Evolutionary conservation across 2,113 vertebrate genomes (phyloP).

Genomic region (Cephalopterus ornatus): DNA sequence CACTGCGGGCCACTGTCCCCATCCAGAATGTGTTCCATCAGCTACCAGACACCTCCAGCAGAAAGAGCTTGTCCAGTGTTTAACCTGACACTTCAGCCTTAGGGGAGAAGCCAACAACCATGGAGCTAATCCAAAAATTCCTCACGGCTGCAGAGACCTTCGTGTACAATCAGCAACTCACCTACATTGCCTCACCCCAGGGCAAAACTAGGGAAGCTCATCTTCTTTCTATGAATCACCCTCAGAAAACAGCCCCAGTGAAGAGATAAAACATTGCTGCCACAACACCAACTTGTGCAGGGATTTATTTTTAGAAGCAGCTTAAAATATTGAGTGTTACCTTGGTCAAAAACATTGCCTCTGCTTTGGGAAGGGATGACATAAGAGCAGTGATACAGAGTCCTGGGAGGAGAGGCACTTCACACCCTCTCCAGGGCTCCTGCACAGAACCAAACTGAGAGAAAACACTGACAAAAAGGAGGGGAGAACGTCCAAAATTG

Average conservation of each 20-base stretch:
- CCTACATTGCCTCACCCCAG: neutral
- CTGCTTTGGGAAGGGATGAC: neutral
- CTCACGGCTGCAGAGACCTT: rapidly evolving
- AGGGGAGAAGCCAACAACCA: neutral
- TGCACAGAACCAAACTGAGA: neutral
- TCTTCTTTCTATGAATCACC: conserved; percentile 45
- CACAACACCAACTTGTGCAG: neutral
- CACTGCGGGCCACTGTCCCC: neutral
- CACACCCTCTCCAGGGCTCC: neutral
- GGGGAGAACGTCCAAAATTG: neutral
- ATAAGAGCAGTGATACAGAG: neutral
- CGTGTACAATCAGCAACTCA: neutral
- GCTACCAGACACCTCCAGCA: neutral
- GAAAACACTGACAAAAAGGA: neutral
- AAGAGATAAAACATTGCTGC: neutral
- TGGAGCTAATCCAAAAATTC: neutral
- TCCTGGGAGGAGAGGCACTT: neutral
- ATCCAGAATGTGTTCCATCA: neutral
- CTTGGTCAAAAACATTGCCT: neutral
- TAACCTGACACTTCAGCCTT: neutral
- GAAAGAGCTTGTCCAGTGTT: neutral
- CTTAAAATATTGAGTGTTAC: neutral
- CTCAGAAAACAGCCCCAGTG: neutral
- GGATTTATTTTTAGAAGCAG: conserved; percentile 39
- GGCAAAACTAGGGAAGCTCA: neutral